Evolutionary conservation across 1,140 invertebrate species (phyloP), one percentile per base, ranked within the genome.

Genomic region (Drosophila arawakana): DNA sequence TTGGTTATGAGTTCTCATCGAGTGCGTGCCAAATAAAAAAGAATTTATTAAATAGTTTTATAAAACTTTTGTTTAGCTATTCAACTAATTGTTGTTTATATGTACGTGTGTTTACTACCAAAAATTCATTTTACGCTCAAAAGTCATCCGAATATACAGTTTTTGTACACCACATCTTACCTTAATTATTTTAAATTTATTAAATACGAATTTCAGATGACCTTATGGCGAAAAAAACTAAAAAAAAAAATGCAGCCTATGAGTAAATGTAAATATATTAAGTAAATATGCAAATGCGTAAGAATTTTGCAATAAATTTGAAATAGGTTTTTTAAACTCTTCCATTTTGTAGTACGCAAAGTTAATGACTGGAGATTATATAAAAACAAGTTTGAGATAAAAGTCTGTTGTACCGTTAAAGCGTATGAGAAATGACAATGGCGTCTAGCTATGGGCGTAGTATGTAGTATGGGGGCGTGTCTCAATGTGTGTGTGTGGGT

Each of bases 361-460:
- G 89, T 91, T 91, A 91, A 91, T 91, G 89, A 91, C 89, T 91
- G 89, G 89, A 91, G 89, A 91, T 90, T 76, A 80, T 80, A 80
- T 80, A 66, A 86, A 84, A 80, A 81, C 73, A 84, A 74, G 62
- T 79, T 58, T 63, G 37, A 54, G 66, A 13, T 58, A 79, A 82
- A 78, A 88, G 3, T 30, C 25, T 6, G 25, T 30, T 73, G 41
- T 71, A 73, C 65, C 76, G 74, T 74, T 49, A 80, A 80, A 68
- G 83, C 83, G 68, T 78, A 67, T 79, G 75, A 70, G 55, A 67
- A 78, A 74, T 84, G 72, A 70, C 52, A 74, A 83, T 79, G 72
- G 39, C 34, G 59, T 57, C 43, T 76, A 41, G 46, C 35, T 35
- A 78, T 65, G 62, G 60, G 41, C 39, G 25, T 30, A 30, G 68